Conservation (phyloP, 2,888 invertebrate species). For the Hydriomena furcata region DNA sequence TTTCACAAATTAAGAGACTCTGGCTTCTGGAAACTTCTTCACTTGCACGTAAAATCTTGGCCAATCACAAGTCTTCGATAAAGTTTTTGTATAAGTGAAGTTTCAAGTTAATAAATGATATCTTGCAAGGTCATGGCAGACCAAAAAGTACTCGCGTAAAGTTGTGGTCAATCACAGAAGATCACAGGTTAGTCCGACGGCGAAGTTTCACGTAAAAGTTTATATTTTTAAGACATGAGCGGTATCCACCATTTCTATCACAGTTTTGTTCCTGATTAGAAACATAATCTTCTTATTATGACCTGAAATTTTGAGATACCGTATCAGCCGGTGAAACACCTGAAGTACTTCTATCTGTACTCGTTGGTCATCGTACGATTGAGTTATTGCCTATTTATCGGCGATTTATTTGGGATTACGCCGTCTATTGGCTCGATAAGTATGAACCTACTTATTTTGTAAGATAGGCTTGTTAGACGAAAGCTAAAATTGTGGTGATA, state of each 20-base stretch:
- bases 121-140: no score
- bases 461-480: not conserved
- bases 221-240: conserved; percentile 3
- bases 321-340: conserved; percentile 19
- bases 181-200: no score
- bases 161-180: not conserved
- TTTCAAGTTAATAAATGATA: no score
- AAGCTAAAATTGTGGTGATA: not conserved
- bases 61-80: no score
- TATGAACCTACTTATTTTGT: no score
- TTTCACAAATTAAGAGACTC: not conserved
- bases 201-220: not conserved
- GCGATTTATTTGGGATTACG: conserved; percentile 18
- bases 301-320: not conserved
- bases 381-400: conserved; percentile 13
- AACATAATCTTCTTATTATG: not conserved
- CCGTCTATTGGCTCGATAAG: conserved; percentile 11
- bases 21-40: not conserved
- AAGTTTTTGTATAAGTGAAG: no score
- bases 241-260: conserved; percentile 9
- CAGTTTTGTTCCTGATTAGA: conserved; percentile 15
- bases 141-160: not conserved
- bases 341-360: conserved; percentile 11
- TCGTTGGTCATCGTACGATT: conserved; percentile 14
- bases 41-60: not conserved